A percentile compares a stretch with the other conserved stretches of the same genome.
Conservation (phyloP, 1,140 invertebrate genomes). For the Zaprionus inermis region DNA sequence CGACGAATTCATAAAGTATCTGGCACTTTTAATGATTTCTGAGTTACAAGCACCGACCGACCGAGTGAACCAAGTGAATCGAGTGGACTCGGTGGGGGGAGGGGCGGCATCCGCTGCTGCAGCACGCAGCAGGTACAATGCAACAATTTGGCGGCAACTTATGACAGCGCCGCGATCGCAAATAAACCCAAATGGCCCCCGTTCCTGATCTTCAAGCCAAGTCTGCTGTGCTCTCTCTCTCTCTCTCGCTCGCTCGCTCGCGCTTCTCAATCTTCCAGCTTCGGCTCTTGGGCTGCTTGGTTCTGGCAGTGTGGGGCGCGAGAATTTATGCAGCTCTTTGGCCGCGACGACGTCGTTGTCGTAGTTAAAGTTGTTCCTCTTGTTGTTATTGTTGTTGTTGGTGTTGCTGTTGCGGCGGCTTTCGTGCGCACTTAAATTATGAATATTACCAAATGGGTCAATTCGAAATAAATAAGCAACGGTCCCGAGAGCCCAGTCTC, state of each 20-base stretch:
- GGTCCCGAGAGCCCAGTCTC: constrained; percentile 25
- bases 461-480: constrained; percentile 82
- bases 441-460: constrained; percentile 83
- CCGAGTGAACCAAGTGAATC: background rate
- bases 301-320: constrained; percentile 49
- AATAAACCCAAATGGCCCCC: constrained; percentile 67
- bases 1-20: constrained; percentile 82
- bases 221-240: background rate
- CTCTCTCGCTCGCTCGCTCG: background rate
- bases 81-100: background rate
- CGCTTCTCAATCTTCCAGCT: background rate
- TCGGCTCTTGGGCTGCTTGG: constrained; percentile 11
- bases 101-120: constrained; percentile 23
- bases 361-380: constrained; percentile 28
- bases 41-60: constrained; percentile 64
- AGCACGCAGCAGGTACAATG: constrained; percentile 77
- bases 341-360: constrained; percentile 30
- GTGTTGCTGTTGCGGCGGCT: constrained; percentile 55
- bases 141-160: constrained; percentile 83
- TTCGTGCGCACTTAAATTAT: constrained; percentile 78
- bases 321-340: constrained; percentile 76
- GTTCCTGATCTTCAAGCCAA: background rate
- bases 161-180: constrained; percentile 71
- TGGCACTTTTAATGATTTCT: constrained; percentile 80
- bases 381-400: constrained; percentile 35